Percentiles rank a stretch among this genome's conserved stretches.
These are phyloP conservation scores for Dilophus febrilis DNA, from an alignment of 2,888 invertebrate species.

Conservation along the genomic window DNA sequence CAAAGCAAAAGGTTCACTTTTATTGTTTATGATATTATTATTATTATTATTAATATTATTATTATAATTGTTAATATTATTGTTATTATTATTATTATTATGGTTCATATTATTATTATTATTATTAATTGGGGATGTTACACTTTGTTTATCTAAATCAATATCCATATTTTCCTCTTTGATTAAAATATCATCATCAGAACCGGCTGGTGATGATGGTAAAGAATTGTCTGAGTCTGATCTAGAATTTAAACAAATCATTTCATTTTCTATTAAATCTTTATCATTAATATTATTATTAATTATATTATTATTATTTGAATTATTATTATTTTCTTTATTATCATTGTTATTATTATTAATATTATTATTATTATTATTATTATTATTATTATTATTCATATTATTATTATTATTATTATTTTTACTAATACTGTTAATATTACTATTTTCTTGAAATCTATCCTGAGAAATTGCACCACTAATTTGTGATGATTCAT, in stretches of 20 bases:
- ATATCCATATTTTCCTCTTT: conserved; percentile 50
- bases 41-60: conserved; percentile 13
- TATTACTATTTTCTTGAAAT: neutral
- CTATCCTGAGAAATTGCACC: neutral
- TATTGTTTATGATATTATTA: conserved; percentile 8
- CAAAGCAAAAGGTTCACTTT: conserved; percentile 40
- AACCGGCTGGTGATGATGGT: conserved; percentile 36
- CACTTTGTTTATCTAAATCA: conserved; percentile 36
- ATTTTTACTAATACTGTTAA: conserved; percentile 1
- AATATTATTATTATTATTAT: conserved; percentile 3
- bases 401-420: conserved; percentile 5
- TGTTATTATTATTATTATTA: neutral
- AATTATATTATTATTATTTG: conserved; percentile 5
- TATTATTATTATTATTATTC: conserved; percentile 6
- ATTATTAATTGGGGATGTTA: conserved; percentile 18
- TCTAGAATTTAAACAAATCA: conserved; percentile 25
- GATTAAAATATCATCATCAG: conserved; percentile 32
- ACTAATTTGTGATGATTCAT: conserved; percentile 19
- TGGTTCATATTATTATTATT: conserved; percentile 6
- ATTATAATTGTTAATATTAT: neutral
- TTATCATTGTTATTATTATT: conserved; percentile 1
- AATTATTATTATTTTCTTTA: no score
- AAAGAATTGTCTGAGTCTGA: conserved; percentile 34
- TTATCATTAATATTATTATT: conserved; percentile 9
- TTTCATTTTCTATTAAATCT: conserved; percentile 17